Base-by-base conservation (phyloP, 2,888 invertebrate species). In the Agapetus fuscipes region DNA sequence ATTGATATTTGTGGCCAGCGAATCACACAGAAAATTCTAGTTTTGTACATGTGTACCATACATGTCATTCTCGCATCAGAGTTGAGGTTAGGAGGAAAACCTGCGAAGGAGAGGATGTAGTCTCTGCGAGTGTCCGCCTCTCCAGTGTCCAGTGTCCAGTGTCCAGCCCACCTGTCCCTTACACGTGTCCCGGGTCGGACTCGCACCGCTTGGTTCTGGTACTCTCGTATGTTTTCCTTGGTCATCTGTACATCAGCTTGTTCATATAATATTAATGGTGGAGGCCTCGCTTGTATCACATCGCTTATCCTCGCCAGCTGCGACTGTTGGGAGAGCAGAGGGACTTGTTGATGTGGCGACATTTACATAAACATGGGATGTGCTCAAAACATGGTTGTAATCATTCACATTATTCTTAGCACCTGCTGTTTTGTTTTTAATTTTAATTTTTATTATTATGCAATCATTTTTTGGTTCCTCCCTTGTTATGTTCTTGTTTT, bases 261-360 rank as follows among this genome's bases (percentile, higher is more conserved):
- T 36, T n/a, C n/a, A n/a, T n/a, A n/a, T n/a, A n/a, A n/a, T n/a
- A n/a, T n/a, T 29, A 39, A 43, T 34, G 45, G 43, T 40, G 43
- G 43, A 38, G 45, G 48, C 25, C n/a, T 35, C 34, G 48, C 48
- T 48, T 43, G 10, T 43, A 29, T 45, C 48, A n/a, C n/a, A 48
- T 33, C 27, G 48, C 48, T 48, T 48, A 36, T 37, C 40, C 42
- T 37, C 39, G 42, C 30, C 42, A 40, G 44, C 44, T 42, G 44
- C 26, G 37, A 29, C 28, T 39, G 33, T 38, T 37, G 37, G 37
- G 43, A 37, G 31, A 41, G 41, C 39, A 40, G 44, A 45, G 44
- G 47, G 44, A 45, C 44, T 45, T 40, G 27, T 32, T 40, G 33
- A 30, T 29, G 36, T 47, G 39, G 41, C 33, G 15, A 30, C 40